Evolutionary conservation across 1,140 invertebrate species (phyloP).

Genomic region (Drosophila varians): DNA sequence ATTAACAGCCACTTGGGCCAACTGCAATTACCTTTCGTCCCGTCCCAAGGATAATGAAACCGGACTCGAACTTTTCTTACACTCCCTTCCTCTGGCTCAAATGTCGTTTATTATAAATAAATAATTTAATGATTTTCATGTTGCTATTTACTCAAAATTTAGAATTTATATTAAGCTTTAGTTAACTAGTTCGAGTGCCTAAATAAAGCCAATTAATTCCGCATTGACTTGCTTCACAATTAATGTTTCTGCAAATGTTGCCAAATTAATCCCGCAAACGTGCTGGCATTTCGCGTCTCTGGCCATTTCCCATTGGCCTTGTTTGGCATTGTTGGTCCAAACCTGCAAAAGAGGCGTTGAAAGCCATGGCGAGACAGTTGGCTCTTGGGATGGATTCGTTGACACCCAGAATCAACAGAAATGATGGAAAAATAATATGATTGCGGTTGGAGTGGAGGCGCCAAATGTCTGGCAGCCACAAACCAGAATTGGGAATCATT

Average conservation of each 20-base stretch:
- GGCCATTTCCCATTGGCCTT: not conserved
- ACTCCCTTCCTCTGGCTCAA: not conserved
- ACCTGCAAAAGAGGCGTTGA: constrained; percentile 28
- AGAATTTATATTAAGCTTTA: no score
- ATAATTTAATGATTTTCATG: constrained; percentile 19
- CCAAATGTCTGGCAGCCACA: constrained; percentile 40
- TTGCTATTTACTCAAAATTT: not conserved
- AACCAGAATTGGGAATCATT: constrained; percentile 40
- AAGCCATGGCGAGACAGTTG: constrained; percentile 33
- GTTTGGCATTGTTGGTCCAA: constrained; percentile 4
- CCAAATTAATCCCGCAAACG: constrained; percentile 10
- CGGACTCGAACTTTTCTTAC: not conserved
- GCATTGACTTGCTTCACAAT: not conserved
- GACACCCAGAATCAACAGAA: constrained; percentile 25
- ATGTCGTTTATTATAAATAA: constrained; percentile 5
- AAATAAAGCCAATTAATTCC: not conserved
- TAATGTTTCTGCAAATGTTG: not conserved
- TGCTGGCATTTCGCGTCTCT: constrained; percentile 3
- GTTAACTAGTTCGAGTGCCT: no score
- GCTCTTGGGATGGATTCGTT: constrained; percentile 16
- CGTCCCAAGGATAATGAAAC: constrained; percentile 21
- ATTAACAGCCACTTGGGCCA: constrained; percentile 47
- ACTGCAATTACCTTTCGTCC: constrained; percentile 21
- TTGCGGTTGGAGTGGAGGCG: constrained; percentile 31
- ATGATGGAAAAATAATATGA: constrained; percentile 28